These are phyloP conservation scores for Pygocentrus nattereri DNA, from an alignment of 2,797 vertebrate genomes.

Conservation along the genomic window DNA sequence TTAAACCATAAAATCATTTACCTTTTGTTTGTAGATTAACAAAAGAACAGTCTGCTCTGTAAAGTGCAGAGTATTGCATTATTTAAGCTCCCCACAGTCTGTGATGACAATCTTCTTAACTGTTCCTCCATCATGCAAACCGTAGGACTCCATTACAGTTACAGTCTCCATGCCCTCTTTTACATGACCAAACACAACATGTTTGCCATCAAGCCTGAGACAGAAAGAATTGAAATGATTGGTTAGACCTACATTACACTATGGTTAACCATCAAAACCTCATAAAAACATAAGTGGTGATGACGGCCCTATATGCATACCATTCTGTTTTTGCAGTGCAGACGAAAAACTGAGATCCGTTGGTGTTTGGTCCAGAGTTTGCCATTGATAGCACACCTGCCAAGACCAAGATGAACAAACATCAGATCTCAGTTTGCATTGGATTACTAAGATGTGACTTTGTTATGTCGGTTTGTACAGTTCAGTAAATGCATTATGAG, in stretches of 20 bases:
- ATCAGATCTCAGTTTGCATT: conserved; percentile 12
- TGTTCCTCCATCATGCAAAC: conserved; percentile 88
- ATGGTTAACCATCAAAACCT: neutral
- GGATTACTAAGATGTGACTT: neutral
- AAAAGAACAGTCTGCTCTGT: conserved; percentile 23
- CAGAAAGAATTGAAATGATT: conserved; percentile 26
- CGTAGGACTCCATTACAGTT: conserved; percentile 89
- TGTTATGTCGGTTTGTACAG: conserved; percentile 31
- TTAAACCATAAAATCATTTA: conserved; percentile 19
- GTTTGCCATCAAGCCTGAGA: conserved; percentile 92
- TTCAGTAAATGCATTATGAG: conserved; percentile 33
- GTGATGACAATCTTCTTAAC: conserved; percentile 90
- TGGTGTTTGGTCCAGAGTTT: conserved; percentile 93
- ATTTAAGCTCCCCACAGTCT: conserved; percentile 91
- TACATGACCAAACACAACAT: conserved; percentile 94
- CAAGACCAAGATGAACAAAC: conserved; percentile 35
- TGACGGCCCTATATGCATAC: conserved; percentile 70
- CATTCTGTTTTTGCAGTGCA: conserved; percentile 91
- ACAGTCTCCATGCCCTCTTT: conserved; percentile 92
- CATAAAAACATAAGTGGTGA: neutral
- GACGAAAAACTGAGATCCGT: conserved; percentile 97
- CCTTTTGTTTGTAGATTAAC: neutral
- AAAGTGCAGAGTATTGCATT: conserved; percentile 47
- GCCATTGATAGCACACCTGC: conserved; percentile 96
- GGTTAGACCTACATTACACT: too few relatives aligned